Base-by-base conservation (phyloP, 2,113 vertebrate genomes). In the Elachura formosa region DNA sequence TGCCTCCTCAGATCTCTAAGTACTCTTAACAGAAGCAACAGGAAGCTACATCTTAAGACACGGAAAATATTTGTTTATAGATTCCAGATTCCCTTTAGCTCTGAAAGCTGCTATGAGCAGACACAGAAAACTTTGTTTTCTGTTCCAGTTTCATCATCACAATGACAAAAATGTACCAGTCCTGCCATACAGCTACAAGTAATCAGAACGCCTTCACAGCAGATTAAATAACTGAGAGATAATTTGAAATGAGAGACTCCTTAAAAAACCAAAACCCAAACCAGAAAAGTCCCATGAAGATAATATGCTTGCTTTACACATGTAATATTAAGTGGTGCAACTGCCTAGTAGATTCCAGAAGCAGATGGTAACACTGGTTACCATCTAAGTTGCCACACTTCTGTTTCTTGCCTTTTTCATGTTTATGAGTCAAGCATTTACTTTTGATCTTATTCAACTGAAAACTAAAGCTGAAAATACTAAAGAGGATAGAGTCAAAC, bases 121-220 rank as follows among this genome's bases (percentile, higher is more conserved):
- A 93, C 58, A 87, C 33, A 87, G 48, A 96, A 89, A 84, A 87
- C 66, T 81, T 74, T 51, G 52, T 84, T 84, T 87, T 69, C 71
- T 66, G n/a, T 43, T 85, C 78, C 54, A 89, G 71, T 93, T 91
- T 94, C 87, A 93, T 79, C 92, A 94, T 79, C 87, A 85, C 84
- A 66, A 95, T 90, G 84, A 62, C 74, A 95, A 93, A 95, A 95
- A 96, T 90, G 93, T 78, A 76, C 66, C 7, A 2, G 82, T 79
- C 66, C 78, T 87, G 71, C 71, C 49, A 82, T 43, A 59, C 3
- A 15, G 52, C 81, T 85, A 64, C 62, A 22, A 61, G 34, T 43
- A 89, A 79, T 61, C 81, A 89, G 31, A 73, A 91, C 0, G 14
- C 62, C 87, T 72, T 84, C 92, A 84, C 33, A 91, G 43, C 33